Base-by-base conservation (phyloP, 2,888 invertebrate species). In the Aelia acuminata region DNA sequence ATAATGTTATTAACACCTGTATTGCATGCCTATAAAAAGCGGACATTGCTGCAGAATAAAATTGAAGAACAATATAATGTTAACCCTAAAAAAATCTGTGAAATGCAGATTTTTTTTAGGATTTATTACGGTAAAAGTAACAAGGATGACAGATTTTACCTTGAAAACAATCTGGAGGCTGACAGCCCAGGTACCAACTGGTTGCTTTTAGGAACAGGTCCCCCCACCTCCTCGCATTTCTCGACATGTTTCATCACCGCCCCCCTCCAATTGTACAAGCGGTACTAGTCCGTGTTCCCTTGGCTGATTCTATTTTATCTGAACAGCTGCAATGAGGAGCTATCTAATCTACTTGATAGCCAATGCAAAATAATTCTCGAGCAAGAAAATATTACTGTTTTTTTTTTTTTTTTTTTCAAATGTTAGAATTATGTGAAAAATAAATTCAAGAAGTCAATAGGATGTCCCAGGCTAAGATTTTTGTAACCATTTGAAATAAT, bases 221-320 rank as follows among this genome's bases (percentile, higher is more conserved):
- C 80, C 80, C 80, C 80, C 80, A 80, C 80, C 43, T 80, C 80
- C 43, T 43, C 11, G 80, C 80, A 80, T 80, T 63, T 63, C 63
- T 63, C 63, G 63, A 80, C 80, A 43, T 80, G 80, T 80, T 80
- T 80, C 80, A 80, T 80, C 80, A 80, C 43, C 39, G 80, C 80
- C 80, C 80, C n/a, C 80, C 80, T 43, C 80, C 80, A 43, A 80
- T 63, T 63, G 63, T 63, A 31, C 63, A 63, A 63, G 31, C 63
- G 63, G 31, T 63, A 63, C 63, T 31, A 63, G 63, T 63, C 31
- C 63, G 31, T 63, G 63, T 26, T 26, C 57, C 57, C 57, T 57
- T 22, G 57, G 13, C 26, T 57, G 57, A 57, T 57, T 26, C 63
- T 31, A 15, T 63, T n/a, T 63, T 63, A 63, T 63, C 63, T 63